Percentiles rank a stretch among this genome's conserved stretches.
Evolutionary conservation across 2,113 vertebrate species (phyloP).

Genomic region (Malaclemys terrapin): DNA sequence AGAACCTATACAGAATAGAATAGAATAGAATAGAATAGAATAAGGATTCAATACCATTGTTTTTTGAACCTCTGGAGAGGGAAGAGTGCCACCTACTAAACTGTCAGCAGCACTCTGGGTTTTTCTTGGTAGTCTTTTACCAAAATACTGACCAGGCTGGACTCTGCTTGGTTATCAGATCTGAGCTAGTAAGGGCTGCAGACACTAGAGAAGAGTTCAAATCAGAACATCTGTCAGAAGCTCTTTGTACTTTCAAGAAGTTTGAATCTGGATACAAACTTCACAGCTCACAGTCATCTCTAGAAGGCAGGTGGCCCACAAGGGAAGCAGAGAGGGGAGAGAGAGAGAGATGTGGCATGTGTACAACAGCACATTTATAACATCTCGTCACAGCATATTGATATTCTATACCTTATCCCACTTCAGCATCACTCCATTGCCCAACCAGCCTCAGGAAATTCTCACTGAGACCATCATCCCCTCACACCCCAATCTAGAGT

Average conservation of each 20-base stretch:
- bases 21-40: too few relatives aligned
- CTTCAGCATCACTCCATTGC: neutral
- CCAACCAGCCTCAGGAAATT: neutral
- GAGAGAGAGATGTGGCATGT: neutral
- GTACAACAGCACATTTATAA: fast-evolving
- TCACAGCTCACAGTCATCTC: neutral
- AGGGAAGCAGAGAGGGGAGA: neutral
- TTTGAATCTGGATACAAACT: neutral
- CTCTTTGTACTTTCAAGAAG: neutral
- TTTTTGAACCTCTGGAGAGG: neutral
- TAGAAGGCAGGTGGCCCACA: fast-evolving
- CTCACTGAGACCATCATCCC: neutral
- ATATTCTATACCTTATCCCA: neutral
- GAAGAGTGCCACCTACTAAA: neutral
- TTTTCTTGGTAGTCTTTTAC: neutral
- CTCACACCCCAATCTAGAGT: too few relatives aligned
- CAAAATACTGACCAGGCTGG: neutral
- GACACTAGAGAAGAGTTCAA: neutral
- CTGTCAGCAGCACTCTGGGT: neutral
- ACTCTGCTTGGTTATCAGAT: neutral
- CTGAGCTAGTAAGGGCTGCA: neutral
- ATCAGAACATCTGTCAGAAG: neutral
- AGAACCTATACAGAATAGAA: neutral
- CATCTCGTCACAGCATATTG: neutral
- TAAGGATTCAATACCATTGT: neutral